Percentiles rank a stretch among this genome's conserved stretches.
These are phyloP conservation scores for Antheraea yamamai DNA, from an alignment of 2,888 invertebrate genomes.

Conservation along the genomic window DNA sequence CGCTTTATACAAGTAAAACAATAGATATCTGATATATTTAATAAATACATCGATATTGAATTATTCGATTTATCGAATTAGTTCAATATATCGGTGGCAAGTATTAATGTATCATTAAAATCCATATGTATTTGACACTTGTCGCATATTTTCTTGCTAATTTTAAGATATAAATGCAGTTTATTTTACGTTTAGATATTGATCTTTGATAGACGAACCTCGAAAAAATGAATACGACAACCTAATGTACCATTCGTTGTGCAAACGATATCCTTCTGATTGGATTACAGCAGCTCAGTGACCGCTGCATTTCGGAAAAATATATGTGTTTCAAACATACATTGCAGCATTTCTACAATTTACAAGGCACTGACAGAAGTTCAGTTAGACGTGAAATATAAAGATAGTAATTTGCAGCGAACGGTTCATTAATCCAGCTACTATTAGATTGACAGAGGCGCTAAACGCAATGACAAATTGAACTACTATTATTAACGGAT, in stretches of 20 bases:
- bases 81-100: too few species aligned
- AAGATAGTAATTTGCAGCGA: neutral
- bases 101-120: too few species aligned
- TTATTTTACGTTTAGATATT: neutral
- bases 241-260: neutral
- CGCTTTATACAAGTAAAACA: too few species aligned
- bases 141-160: too few species aligned
- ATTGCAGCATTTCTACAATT: neutral
- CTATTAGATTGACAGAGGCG: slow-evolving; percentile 15
- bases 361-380: neutral
- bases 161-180: too few species aligned
- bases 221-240: neutral
- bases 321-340: too few species aligned
- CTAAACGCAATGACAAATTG: slow-evolving; percentile 17
- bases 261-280: neutral
- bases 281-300: too few species aligned
- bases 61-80: too few species aligned
- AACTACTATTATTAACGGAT: neutral
- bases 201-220: neutral
- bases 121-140: too few species aligned
- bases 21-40: too few species aligned
- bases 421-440: neutral
- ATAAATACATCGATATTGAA: too few species aligned
- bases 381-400: neutral
- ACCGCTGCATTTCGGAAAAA: too few species aligned